phyloP scores from a whole-genome alignment of 2,797 vertebrate genomes.

The Cetoscarus ocellatus region DNA sequence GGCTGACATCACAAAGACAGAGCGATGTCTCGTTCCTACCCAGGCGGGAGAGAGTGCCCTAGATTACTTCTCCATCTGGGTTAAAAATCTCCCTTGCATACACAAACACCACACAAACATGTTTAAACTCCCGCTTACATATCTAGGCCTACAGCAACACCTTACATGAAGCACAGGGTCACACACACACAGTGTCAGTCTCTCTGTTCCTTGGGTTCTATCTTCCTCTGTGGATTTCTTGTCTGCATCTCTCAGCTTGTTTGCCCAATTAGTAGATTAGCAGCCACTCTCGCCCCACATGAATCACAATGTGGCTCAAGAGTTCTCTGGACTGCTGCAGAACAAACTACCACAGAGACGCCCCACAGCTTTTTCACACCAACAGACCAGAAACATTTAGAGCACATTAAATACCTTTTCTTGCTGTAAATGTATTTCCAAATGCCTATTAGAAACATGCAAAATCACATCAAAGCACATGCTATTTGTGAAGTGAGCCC shows the following conservation, averaged over 20 bases:
- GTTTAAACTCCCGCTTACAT: conserved; percentile 36
- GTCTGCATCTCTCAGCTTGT: conserved; percentile 49
- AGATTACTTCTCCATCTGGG: conserved; percentile 61
- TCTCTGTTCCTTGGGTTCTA: conserved; percentile 20
- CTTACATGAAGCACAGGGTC: conserved; percentile 21
- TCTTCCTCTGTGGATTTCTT: conserved; percentile 27
- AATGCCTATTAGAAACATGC: conserved; percentile 15
- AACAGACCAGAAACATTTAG: conserved; percentile 43
- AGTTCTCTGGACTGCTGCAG: conserved; percentile 53
- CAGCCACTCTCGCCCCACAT: conserved; percentile 50
- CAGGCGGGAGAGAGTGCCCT: conserved; percentile 45
- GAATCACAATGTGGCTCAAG: conserved; percentile 64
- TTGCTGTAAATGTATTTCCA: conserved; percentile 25
- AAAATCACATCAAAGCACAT: conserved; percentile 47
- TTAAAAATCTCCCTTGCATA: conserved; percentile 60
- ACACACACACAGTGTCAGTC: conserved; percentile 35
- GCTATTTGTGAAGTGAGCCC: conserved; percentile 51
- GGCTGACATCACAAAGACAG: conserved; percentile 43
- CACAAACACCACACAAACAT: conserved; percentile 49
- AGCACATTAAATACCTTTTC: conserved; percentile 19
- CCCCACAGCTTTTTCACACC: conserved; percentile 44
- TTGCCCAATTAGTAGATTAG: conserved; percentile 77
- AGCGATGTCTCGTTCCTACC: conserved; percentile 41
- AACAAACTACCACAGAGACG: conserved; percentile 31
- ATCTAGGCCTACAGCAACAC: conserved; percentile 30